A percentile compares a stretch with the other conserved stretches of the same genome.
Evolutionary conservation across 2,888 invertebrate genomes (phyloP).

Genomic region (Spicauda simplicius): DNA sequence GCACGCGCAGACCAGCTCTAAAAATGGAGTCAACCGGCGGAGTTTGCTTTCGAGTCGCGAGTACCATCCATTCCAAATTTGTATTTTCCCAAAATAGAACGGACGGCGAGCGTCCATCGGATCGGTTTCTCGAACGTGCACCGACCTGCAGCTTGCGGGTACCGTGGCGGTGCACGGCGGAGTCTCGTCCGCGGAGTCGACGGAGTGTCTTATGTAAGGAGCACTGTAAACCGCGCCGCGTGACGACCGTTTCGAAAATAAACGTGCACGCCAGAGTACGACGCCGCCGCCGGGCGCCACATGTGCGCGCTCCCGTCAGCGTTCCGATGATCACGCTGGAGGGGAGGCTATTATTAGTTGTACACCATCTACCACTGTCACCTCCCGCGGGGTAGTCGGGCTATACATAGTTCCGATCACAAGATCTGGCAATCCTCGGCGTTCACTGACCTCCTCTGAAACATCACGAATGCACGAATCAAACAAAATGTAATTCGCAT

Average conservation of each 20-base stretch:
- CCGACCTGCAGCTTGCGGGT: slow-evolving; percentile 73
- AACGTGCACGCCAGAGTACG: slow-evolving; percentile 70
- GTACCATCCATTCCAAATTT: slow-evolving; percentile 89
- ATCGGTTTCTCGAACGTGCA: slow-evolving; percentile 83
- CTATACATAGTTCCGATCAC: slow-evolving; percentile 81
- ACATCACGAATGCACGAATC: slow-evolving; percentile 53
- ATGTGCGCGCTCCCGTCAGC: slow-evolving; percentile 78
- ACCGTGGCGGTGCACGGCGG: slow-evolving; percentile 51
- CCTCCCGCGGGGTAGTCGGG: slow-evolving; percentile 82
- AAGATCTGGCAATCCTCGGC: slow-evolving; percentile 78
- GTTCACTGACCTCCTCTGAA: slow-evolving; percentile 80
- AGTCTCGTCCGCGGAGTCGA: slow-evolving; percentile 53
- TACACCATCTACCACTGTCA: slow-evolving; percentile 83
- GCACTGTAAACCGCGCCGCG: slow-evolving; percentile 77
- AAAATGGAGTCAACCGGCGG: slow-evolving; percentile 83
- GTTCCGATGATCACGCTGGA: slow-evolving; percentile 75
- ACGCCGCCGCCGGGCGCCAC: slow-evolving; percentile 72
- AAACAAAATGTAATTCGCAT: slow-evolving; percentile 35
- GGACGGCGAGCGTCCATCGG: slow-evolving; percentile 83
- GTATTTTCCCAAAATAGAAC: slow-evolving; percentile 91
- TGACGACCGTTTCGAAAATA: slow-evolving; percentile 82
- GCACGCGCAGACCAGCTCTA: slow-evolving; percentile 84
- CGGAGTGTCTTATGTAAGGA: slow-evolving; percentile 72
- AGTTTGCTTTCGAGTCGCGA: slow-evolving; percentile 82
- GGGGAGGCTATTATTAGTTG: slow-evolving; percentile 84